phyloP scores from a whole-genome alignment of 2,797 vertebrate genomes.

The Nannoperca australis region DNA sequence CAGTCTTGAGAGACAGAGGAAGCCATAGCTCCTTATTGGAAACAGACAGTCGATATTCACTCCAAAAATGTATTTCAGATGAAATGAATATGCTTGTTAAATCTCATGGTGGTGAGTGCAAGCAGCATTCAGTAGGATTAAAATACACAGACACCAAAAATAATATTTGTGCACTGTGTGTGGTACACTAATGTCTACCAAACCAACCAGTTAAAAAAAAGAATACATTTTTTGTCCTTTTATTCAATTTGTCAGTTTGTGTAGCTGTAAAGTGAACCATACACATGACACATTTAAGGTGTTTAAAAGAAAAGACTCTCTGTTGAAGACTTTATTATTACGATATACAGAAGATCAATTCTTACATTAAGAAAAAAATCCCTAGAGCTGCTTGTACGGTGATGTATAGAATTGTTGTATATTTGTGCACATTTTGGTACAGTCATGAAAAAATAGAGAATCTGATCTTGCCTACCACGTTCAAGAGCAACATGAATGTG shows the following conservation, averaged over 20 bases:
- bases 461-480: neutral
- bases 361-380: constrained; percentile 9
- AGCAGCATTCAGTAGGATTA: neutral
- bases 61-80: constrained; percentile 7
- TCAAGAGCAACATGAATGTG: constrained; percentile 2
- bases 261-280: too few relatives aligned
- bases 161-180: neutral
- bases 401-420: constrained; percentile 2
- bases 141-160: constrained; percentile 2
- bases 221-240: too few relatives aligned
- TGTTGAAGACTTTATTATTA: neutral
- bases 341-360: neutral
- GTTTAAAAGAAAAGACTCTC: neutral
- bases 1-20: constrained; percentile 39
- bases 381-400: neutral
- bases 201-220: too few relatives aligned
- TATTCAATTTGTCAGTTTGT: too few relatives aligned
- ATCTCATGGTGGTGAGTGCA: neutral
- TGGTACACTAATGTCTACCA: too few relatives aligned
- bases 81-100: constrained; percentile 13
- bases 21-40: constrained; percentile 1
- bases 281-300: neutral
- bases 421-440: neutral
- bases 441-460: neutral
- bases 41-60: neutral